These are phyloP conservation scores for Cyphomyrus discorhynchus DNA, from an alignment of 2,113 vertebrate genomes.

Conservation along the genomic window DNA sequence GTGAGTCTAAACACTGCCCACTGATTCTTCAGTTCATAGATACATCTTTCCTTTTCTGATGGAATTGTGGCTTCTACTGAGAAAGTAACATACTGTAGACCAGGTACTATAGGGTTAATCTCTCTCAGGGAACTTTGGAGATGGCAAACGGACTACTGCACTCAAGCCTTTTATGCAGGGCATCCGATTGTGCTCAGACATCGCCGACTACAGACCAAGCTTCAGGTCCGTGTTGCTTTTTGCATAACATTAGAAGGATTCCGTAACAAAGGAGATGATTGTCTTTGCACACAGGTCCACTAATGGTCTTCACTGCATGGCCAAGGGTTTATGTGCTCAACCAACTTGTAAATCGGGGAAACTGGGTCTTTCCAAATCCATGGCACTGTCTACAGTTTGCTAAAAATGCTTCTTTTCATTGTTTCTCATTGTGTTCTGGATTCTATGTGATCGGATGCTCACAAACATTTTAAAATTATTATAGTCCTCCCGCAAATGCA, in stretches of 20 bases:
- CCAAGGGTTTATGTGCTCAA: slow-evolving; percentile 31
- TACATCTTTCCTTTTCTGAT: background rate
- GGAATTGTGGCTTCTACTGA: background rate
- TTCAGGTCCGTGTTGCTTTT: background rate
- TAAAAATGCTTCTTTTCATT: background rate
- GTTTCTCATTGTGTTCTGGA: background rate
- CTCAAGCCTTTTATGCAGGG: background rate
- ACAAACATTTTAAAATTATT: background rate
- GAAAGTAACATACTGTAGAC: background rate
- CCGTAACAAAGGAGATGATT: background rate
- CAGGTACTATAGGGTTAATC: background rate
- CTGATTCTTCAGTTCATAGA: background rate
- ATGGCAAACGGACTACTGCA: background rate
- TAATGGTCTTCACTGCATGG: slow-evolving; percentile 30
- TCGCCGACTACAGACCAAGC: background rate
- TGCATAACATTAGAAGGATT: background rate
- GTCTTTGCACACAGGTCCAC: background rate
- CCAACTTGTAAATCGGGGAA: background rate
- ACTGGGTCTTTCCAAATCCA: background rate
- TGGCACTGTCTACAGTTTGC: background rate
- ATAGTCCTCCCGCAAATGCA: background rate
- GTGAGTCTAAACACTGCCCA: background rate
- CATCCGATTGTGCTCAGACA: background rate
- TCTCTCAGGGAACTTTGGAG: background rate
- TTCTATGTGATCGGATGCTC: background rate